Percentiles rank a stretch among this genome's conserved stretches.
Conservation (phyloP, 2,888 invertebrate genomes). For the Quadriops clusia region DNA sequence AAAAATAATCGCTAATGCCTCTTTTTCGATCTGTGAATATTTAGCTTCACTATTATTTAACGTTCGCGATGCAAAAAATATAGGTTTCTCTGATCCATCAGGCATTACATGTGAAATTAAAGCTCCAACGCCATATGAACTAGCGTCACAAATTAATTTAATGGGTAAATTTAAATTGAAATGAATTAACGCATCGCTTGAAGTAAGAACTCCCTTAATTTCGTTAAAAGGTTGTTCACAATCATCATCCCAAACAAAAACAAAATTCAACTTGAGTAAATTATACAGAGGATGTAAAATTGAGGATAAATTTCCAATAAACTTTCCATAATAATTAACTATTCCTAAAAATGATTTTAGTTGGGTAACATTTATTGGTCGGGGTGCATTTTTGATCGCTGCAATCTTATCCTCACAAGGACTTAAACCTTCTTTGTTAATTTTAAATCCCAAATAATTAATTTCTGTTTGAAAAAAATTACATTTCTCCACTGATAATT, state of each 20-base stretch:
- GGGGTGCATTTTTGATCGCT: conserved; percentile 13
- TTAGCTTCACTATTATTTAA: conserved; percentile 17
- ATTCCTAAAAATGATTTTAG: conserved; percentile 13
- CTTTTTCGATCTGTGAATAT: conserved; percentile 16
- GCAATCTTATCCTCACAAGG: conserved; percentile 12
- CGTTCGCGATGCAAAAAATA: conserved; percentile 22
- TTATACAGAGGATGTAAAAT: conserved; percentile 11
- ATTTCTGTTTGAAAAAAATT: conserved; percentile 14
- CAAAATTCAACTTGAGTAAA: conserved; percentile 7
- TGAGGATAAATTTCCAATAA: conserved; percentile 12
- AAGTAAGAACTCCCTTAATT: conserved; percentile 11
- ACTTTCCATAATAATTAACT: conserved; percentile 17
- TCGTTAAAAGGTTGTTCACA: conserved; percentile 8
- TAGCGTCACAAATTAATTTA: conserved; percentile 10
- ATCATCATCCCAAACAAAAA: conserved; percentile 8
- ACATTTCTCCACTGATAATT: conserved; percentile 15
- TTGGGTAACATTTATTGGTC: conserved; percentile 13
- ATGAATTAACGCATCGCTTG: conserved; percentile 11
- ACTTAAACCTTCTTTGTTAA: conserved; percentile 13
- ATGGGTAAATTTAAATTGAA: conserved; percentile 9
- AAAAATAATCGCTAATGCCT: conserved; percentile 24
- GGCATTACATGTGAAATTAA: conserved; percentile 17
- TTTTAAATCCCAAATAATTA: conserved; percentile 14
- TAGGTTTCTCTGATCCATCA: conserved; percentile 19
- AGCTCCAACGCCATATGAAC: conserved; percentile 20